phyloP scores from a whole-genome alignment of 2,113 vertebrate species.

The Telmatochromis sp. region DNA sequence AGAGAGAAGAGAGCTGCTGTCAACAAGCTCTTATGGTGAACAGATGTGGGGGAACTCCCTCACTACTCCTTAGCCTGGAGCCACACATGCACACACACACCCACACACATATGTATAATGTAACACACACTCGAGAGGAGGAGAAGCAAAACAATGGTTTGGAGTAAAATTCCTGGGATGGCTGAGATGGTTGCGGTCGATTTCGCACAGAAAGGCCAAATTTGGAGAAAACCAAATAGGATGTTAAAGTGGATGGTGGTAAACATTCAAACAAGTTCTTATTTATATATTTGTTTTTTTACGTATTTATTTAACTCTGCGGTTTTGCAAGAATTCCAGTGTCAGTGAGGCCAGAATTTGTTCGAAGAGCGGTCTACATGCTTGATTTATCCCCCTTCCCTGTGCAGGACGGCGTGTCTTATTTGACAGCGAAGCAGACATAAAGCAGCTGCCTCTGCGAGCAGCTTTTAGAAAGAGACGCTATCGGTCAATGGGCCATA shows the following conservation, averaged over 20 bases:
- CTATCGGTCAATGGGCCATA: slow-evolving; percentile 50
- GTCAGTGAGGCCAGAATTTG: slow-evolving; percentile 7
- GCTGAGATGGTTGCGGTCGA: slow-evolving; percentile 55
- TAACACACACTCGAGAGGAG: slow-evolving; percentile 33
- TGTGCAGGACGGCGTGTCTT: slow-evolving; percentile 23
- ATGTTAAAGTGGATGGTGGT: slow-evolving; percentile 22
- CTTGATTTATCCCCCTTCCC: slow-evolving; percentile 46
- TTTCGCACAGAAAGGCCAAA: slow-evolving; percentile 36
- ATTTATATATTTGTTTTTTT: neutral
- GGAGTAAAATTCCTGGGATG: slow-evolving; percentile 72
- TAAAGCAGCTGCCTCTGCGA: slow-evolving; percentile 54
- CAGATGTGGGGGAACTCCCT: slow-evolving; percentile 78
- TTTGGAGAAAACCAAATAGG: slow-evolving; percentile 20
- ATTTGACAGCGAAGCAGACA: slow-evolving; percentile 45
- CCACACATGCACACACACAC: slow-evolving; percentile 22
- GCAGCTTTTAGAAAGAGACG: slow-evolving; percentile 45
- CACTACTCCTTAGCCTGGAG: slow-evolving; percentile 59
- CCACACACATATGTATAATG: neutral
- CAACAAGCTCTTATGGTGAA: slow-evolving; percentile 77
- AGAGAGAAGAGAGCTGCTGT: slow-evolving; percentile 55
- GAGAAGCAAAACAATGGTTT: slow-evolving; percentile 71
- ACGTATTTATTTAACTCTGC: neutral
- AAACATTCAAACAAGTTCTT: slow-evolving; percentile 11
- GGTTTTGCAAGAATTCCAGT: slow-evolving; percentile 35
- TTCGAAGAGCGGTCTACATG: neutral